Base-by-base conservation (phyloP, 2,888 invertebrate genomes). In the Mayetiola destructor region DNA sequence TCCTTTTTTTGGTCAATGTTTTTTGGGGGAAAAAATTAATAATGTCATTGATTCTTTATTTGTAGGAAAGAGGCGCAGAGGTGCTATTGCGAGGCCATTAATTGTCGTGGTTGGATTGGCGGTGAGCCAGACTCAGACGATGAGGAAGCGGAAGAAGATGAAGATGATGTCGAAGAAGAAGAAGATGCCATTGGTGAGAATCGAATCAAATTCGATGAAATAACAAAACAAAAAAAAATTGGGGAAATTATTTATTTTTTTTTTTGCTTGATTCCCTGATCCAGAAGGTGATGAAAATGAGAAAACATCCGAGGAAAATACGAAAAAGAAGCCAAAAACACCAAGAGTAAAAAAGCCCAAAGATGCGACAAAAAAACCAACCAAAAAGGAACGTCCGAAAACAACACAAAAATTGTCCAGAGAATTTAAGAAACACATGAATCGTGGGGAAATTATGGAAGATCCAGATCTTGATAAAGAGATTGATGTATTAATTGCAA, bases 91-190 rank as follows among this genome's bases (percentile, higher is more conserved):
- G 93, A 90, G 63, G 80, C 95, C 0, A 67, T 79, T 10, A 85
- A 81, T 64, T 99, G 99, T 68, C 83, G 93, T 23, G 97, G 99
- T 0, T 94, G 90, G 86, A 90, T 99, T 61, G 97, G 97, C 0
- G 88, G 86, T 57, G 85, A 89, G 64, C 90, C 90, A 0, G 85
- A 86, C 29, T 80, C 80, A 57, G 80, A 80, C 57, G 79, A 80
- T 55, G 80, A 80, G 20, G 77, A 78, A 60, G 77, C 79, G 40
- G 76, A 76, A 30, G 75, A 75, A 48, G 74, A 75, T 55, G 75
- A 74, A 53, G 73, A 74, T 32, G 70, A 72, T 40, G 69, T 73
- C 42, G 70, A 72, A 35, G 68, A 68, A 35, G 67, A 69, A 20
- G 65, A 68, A 62, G 63, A 64, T 48, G 61, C 36, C 3, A 29